Percentiles rank a stretch among this genome's conserved stretches.
Evolutionary conservation across 2,113 vertebrate genomes (phyloP).

Genomic region (Calyptommatus sinebrachiatus): DNA sequence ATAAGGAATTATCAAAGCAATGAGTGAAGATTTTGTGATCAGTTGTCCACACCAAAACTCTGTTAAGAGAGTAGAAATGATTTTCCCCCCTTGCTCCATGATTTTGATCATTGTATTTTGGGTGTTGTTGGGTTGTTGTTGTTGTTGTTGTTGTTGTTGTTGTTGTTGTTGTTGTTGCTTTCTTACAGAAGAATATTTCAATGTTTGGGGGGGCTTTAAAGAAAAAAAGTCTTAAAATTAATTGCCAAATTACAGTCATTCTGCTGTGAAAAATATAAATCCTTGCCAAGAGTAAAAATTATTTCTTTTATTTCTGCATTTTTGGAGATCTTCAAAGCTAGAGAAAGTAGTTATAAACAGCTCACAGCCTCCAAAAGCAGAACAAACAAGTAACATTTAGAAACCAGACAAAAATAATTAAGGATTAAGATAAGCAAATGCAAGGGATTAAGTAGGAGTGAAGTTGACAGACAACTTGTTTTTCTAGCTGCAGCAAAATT

Average conservation of each 20-base stretch:
- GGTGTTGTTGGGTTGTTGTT: too few relatives aligned
- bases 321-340: background rate
- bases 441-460: constrained; percentile 10
- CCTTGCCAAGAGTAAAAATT: background rate
- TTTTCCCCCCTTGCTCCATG: too few relatives aligned
- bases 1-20: too few relatives aligned
- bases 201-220: too few relatives aligned
- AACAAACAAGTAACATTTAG: background rate
- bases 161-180: too few relatives aligned
- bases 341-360: background rate
- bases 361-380: background rate
- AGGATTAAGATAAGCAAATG: constrained; percentile 50
- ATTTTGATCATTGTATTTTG: too few relatives aligned
- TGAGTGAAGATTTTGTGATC: too few relatives aligned
- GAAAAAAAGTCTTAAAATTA: background rate
- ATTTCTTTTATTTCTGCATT: background rate
- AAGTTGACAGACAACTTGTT: constrained; percentile 29
- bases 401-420: constrained; percentile 39
- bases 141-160: too few relatives aligned
- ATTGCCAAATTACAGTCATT: background rate
- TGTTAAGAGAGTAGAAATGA: too few relatives aligned
- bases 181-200: too few relatives aligned
- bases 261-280: background rate
- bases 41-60: too few relatives aligned
- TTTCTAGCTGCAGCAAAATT: constrained; percentile 37